These are phyloP conservation scores for Lasioglossum lativentre DNA, from an alignment of 2,888 invertebrate species.

Conservation along the genomic window DNA sequence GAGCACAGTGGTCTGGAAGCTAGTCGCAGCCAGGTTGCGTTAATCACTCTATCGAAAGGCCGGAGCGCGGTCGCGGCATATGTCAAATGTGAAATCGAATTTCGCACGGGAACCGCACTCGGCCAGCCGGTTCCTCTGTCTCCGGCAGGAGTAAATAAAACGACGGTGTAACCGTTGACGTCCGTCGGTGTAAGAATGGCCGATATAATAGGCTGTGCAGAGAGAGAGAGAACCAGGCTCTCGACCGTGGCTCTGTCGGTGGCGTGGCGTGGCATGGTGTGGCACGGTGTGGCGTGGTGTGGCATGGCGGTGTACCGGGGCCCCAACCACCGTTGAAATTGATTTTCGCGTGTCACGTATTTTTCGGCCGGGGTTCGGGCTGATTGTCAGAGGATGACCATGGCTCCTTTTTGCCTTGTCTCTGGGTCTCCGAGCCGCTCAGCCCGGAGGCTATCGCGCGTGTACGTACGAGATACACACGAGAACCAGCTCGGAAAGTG, in stretches of 20 bases:
- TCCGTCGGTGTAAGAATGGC: background rate
- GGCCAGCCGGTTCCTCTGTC: background rate
- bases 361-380: constrained; percentile 65
- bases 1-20: background rate
- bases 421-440: constrained; percentile 10
- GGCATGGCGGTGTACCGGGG: constrained; percentile 10
- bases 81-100: constrained; percentile 36
- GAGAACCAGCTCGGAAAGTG: constrained; percentile 36
- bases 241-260: constrained; percentile 34
- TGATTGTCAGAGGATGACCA: constrained; percentile 65
- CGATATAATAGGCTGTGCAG: constrained; percentile 65
- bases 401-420: constrained; percentile 68
- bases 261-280: background rate
- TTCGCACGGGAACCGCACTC: background rate
- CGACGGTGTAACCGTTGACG: background rate
- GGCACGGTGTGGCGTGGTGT: constrained; percentile 26
- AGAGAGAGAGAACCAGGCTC: background rate
- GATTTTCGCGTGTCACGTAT: constrained; percentile 80
- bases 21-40: background rate
- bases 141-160: background rate
- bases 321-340: constrained; percentile 76
- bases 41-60: constrained; percentile 3
- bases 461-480: constrained; percentile 37
- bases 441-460: constrained; percentile 29
- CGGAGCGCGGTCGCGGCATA: background rate